Base-by-base conservation (phyloP, 2,888 invertebrate genomes). In the Hypomecis punctinalis region DNA sequence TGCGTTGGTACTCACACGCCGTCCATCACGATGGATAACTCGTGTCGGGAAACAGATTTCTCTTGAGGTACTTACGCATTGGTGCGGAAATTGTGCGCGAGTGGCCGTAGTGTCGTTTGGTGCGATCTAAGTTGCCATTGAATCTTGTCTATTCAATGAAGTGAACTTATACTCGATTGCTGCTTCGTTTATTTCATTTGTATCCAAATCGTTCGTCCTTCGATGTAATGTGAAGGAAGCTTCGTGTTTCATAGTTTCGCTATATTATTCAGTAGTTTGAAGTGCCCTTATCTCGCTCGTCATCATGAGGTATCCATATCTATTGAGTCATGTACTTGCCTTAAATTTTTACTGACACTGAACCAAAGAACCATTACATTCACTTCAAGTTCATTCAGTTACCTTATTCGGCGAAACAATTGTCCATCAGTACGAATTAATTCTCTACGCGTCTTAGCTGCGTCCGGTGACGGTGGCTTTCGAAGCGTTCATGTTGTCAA, bases 1-100 rank as follows among this genome's bases (percentile, higher is more conserved):
- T 92, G 90, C 89, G 91, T 88, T 84, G 86, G 85, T 90, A 90
- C 91, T 89, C 89, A 91, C 92, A 92, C 93, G 92, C 91, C 85
- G 86, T 89, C 91, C 89, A 89, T 89, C 89, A 90, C 81, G 84
- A 90, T 90, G 91, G 91, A 90, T 88, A 85, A 81, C 86, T 86
- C 80, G 86, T 87, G 86, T 84, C 86, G 88, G 87, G 85, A 85
- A 85, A 85, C 84, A 76, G 88, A 89, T 91, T 91, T 91, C 91
- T 89, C 89, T 84, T 82, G 84, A 81, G 80, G 81, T 79, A 79
- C 74, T 82, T 82, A 80, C 80, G 84, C 82, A 80, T 80, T 72
- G 67, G 82, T 83, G 86, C 81, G 85, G 87, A 89, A 80, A 77
- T 76, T 81, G 80, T 77, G 77, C 75, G 70, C 71, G 74, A 77